phyloP scores from a whole-genome alignment of 2,113 vertebrate genomes.

The Physeter macrocephalus region DNA sequence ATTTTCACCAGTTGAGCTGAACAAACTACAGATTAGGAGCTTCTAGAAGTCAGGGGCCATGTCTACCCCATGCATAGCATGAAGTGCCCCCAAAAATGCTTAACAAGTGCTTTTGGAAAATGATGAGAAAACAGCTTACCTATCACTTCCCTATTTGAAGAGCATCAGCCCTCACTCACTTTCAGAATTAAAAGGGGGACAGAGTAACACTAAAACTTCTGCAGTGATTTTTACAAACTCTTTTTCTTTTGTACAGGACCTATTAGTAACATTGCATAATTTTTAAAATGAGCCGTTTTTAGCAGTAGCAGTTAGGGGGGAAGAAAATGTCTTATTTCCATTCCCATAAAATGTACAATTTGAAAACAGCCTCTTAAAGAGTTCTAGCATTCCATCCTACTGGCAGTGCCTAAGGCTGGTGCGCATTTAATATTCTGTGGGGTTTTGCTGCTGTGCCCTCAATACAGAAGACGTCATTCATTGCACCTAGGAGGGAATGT shows the following conservation, averaged over 20 bases:
- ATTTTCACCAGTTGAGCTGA: not conserved
- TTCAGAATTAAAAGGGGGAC: not conserved
- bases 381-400: slow-evolving; percentile 48
- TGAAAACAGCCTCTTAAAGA: slow-evolving; percentile 67
- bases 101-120: not conserved
- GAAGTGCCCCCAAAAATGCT: not conserved
- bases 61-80: not conserved
- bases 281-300: slow-evolving; percentile 58
- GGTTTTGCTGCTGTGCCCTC: not conserved
- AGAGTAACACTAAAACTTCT: not conserved
- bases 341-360: slow-evolving; percentile 30
- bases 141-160: not conserved
- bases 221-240: not conserved
- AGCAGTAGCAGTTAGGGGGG: not conserved
- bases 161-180: not conserved
- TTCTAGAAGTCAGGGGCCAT: not conserved
- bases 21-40: not conserved
- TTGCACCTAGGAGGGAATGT: slow-evolving; percentile 50
- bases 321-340: not conserved
- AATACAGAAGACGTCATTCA: slow-evolving; percentile 38
- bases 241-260: not conserved
- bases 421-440: slow-evolving; percentile 62
- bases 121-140: not conserved
- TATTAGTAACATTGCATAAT: not conserved
- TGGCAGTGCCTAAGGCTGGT: slow-evolving; percentile 68